Percentiles rank a stretch among this genome's conserved stretches.
phyloP scores from a whole-genome alignment of 1,140 invertebrate genomes.

The Apocrypta bakeri region DNA sequence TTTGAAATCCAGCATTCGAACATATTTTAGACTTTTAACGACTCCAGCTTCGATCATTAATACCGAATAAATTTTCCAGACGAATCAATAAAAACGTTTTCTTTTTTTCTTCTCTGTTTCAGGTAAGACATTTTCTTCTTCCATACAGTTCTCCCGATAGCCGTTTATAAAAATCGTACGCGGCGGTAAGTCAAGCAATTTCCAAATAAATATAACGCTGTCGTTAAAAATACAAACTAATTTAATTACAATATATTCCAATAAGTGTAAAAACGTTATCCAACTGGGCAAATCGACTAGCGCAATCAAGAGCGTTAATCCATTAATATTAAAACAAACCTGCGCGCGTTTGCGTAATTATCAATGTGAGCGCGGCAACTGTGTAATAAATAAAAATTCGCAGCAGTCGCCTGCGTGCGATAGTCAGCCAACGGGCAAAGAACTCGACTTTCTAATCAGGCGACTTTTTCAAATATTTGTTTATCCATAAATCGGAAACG shows the following conservation, averaged over 20 bases:
- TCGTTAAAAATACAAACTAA: not conserved
- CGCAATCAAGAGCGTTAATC: not conserved
- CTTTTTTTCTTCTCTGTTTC: slow-evolving; percentile 30
- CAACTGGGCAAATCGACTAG: not conserved
- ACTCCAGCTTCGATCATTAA: not conserved
- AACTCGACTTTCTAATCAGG: slow-evolving; percentile 42
- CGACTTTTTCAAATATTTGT: slow-evolving; percentile 34
- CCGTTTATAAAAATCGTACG: not conserved
- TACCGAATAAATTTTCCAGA: not conserved
- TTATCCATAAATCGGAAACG: slow-evolving; percentile 33
- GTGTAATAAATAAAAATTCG: slow-evolving; percentile 3
- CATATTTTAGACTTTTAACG: not conserved
- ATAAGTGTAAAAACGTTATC: not conserved
- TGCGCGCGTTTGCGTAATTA: slow-evolving; percentile 8
- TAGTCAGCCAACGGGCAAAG: not conserved
- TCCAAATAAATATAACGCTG: not conserved
- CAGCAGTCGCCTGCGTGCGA: no score
- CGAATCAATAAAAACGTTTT: not conserved
- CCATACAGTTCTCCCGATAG: not conserved
- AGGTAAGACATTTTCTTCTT: slow-evolving; percentile 38
- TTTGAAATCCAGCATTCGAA: not conserved
- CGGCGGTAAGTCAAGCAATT: not conserved
- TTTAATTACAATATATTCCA: not conserved
- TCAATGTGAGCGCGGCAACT: not conserved
- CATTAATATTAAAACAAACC: not conserved